Conservation (phyloP, 2,113 vertebrate species). For the Pampusana beccarii region DNA sequence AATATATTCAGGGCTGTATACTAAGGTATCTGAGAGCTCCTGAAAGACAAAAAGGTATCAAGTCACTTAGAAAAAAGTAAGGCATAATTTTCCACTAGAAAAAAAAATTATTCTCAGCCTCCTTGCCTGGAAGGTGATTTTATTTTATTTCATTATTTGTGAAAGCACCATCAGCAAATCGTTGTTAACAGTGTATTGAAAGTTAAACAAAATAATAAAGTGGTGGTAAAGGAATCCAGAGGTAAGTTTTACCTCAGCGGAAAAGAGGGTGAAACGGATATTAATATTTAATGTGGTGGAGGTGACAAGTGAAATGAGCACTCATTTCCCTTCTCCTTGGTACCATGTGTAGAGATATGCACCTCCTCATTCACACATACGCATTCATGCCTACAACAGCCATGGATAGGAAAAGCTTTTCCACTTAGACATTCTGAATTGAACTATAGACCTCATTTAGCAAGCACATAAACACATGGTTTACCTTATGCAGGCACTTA, state of each 20-base stretch:
- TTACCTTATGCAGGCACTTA: neutral
- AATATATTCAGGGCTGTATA: neutral
- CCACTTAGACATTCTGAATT: neutral
- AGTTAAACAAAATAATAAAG: neutral
- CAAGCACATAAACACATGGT: neutral
- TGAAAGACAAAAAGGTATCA: neutral
- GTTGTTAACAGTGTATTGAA: neutral
- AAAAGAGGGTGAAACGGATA: neutral
- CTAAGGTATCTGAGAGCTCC: neutral
- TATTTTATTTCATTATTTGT: neutral
- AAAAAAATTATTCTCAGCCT: neutral
- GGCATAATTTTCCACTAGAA: neutral
- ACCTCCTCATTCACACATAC: neutral
- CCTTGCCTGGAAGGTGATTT: neutral
- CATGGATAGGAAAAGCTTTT: neutral
- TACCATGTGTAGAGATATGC: neutral
- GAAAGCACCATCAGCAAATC: neutral
- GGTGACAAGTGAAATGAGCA: conserved; percentile 22
- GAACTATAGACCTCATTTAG: neutral
- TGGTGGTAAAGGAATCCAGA: neutral
- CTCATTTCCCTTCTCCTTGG: neutral
- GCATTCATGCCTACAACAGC: rapidly evolving
- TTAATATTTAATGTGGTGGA: conserved; percentile 9
- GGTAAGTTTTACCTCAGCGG: neutral
- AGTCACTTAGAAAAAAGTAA: neutral